Conservation (phyloP, 2,888 invertebrate genomes). For the Amblyjoppa fuscipennis region DNA sequence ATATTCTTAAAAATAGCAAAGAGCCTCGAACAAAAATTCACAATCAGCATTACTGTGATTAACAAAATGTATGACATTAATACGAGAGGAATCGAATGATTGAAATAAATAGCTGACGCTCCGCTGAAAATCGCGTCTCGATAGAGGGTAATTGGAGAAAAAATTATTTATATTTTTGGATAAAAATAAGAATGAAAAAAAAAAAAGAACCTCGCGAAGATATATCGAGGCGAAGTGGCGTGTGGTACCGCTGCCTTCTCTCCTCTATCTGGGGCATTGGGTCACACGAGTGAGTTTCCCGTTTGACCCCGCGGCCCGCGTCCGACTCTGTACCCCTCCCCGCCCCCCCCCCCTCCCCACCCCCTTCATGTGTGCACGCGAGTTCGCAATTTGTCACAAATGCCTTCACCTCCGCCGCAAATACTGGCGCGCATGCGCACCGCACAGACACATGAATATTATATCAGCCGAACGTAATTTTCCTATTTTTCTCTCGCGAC, state of each 20-base stretch:
- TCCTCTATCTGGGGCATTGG: constrained; percentile 81
- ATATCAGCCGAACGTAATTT: constrained; percentile 20
- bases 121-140: constrained; percentile 6
- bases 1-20: too few relatives aligned
- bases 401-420: constrained; percentile 11
- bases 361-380: constrained; percentile 48
- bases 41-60: background rate
- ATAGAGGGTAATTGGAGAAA: constrained; percentile 4
- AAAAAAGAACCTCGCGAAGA: constrained; percentile 32
- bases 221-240: constrained; percentile 70
- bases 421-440: constrained; percentile 12
- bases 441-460: background rate
- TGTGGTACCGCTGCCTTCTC: constrained; percentile 68
- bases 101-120: constrained; percentile 17
- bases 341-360: constrained; percentile 22
- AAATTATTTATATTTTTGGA: background rate
- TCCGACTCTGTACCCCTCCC: constrained; percentile 45
- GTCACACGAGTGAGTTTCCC: constrained; percentile 82
- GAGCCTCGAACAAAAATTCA: background rate
- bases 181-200: constrained; percentile 1
- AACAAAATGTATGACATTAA: background rate
- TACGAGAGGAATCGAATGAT: constrained; percentile 1
- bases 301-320: constrained; percentile 74
- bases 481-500: constrained; percentile 12
- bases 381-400: constrained; percentile 59